These are phyloP conservation scores for Hypomecis punctinalis DNA, from an alignment of 2,888 invertebrate genomes.

Conservation along the genomic window DNA sequence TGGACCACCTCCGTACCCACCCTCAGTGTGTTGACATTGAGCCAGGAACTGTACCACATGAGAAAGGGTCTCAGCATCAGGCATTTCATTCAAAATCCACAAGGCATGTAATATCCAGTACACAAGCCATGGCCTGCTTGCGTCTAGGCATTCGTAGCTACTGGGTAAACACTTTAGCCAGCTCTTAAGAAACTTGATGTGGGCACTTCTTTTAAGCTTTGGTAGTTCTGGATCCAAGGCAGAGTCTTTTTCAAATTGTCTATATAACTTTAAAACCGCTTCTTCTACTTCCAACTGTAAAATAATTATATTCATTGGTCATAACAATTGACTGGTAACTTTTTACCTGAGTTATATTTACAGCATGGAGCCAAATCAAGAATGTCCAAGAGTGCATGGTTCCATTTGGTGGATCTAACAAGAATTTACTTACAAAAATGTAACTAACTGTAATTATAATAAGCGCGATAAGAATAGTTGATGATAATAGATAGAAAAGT, in stretches of 20 bases:
- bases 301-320: conserved; percentile 3
- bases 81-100: conserved; percentile 86
- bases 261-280: conserved; percentile 67
- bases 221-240: conserved; percentile 82
- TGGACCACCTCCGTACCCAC: conserved; percentile 98
- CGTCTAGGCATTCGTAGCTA: conserved; percentile 94
- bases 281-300: conserved; percentile 75
- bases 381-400: background rate
- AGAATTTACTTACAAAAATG: no score
- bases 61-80: conserved; percentile 71
- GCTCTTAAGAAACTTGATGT: conserved; percentile 87
- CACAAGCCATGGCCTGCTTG: conserved; percentile 97
- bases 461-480: no score
- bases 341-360: no score
- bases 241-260: conserved; percentile 73
- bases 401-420: no score
- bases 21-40: conserved; percentile 90
- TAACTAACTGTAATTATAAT: no score
- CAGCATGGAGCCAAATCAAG: background rate
- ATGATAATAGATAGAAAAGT: no score
- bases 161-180: conserved; percentile 88
- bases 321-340: background rate
- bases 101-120: conserved; percentile 98
- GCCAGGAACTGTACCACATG: conserved; percentile 71
- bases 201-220: conserved; percentile 86